These are phyloP conservation scores for Actinernus sp. DNA, from an alignment of 92 coral and sea anemone species.

Conservation along the genomic window DNA sequence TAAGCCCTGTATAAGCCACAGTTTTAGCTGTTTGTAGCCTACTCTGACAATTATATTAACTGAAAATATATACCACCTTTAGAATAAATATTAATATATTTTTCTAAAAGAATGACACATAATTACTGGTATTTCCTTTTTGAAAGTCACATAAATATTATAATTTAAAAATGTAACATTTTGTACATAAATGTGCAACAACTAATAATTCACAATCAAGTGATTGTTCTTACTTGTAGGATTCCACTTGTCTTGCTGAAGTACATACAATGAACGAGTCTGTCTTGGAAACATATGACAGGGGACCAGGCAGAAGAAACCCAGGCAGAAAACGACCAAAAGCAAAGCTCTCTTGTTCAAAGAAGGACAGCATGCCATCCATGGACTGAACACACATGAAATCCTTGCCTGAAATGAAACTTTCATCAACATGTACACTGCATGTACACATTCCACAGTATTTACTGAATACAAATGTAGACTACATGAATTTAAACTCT, in stretches of 20 bases:
- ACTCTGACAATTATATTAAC: no score
- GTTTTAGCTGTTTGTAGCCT: no score
- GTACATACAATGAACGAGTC: constrained; percentile 88
- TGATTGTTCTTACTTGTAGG: constrained; percentile 96
- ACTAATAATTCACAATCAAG: background rate
- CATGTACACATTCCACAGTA: no score
- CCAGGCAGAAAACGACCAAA: constrained; percentile 98
- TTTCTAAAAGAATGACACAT: background rate
- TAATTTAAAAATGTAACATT: background rate
- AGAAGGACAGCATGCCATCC: constrained; percentile 99
- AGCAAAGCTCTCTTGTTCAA: constrained; percentile 99
- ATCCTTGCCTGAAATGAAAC: constrained; percentile 97
- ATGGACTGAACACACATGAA: constrained; percentile 95
- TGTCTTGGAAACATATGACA: constrained; percentile 78
- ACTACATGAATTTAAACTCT: no score
- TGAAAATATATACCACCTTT: no score
- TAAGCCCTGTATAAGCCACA: no score
- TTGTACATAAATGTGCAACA: background rate
- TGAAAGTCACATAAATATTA: background rate
- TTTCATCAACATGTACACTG: no score
- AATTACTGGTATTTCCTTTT: no score
- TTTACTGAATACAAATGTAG: no score
- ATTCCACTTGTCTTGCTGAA: constrained; percentile 83
- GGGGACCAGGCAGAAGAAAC: constrained; percentile 91
- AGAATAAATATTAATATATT: no score